These are phyloP conservation scores for Seira ritae DNA, from an alignment of 2,888 invertebrate species.

Conservation along the genomic window DNA sequence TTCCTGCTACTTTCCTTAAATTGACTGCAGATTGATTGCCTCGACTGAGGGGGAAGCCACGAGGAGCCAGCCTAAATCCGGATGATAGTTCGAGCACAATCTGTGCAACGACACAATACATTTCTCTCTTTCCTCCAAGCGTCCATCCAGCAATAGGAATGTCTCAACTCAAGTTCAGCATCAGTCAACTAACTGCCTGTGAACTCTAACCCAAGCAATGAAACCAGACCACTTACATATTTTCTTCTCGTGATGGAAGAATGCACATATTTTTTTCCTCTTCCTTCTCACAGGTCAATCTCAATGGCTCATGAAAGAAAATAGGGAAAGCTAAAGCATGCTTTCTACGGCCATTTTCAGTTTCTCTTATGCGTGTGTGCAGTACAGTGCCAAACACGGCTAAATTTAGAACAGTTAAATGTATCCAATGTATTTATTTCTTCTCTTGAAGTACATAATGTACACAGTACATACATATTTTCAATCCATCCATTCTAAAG, in stretches of 20 bases:
- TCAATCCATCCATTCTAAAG: not conserved
- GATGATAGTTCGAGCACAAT: constrained; percentile 40
- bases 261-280: not conserved
- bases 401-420: not conserved
- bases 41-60: constrained; percentile 19
- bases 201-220: constrained; percentile 47
- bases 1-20: not conserved
- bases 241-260: not conserved
- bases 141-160: not conserved
- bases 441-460: not conserved
- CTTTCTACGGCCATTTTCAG: not conserved
- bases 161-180: not conserved
- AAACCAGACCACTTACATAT: not conserved
- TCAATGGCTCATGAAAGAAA: constrained; percentile 44
- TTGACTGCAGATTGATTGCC: constrained; percentile 37
- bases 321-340: not conserved
- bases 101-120: constrained; percentile 33
- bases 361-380: no score
- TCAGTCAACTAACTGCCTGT: constrained; percentile 19
- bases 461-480: not conserved
- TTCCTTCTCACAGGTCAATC: constrained; percentile 34
- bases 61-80: constrained; percentile 43
- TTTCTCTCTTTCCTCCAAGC: not conserved
- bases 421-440: not conserved
- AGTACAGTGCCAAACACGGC: no score